phyloP scores from a whole-genome alignment of 2,113 vertebrate species.

The Peucedramus taeniatus region DNA sequence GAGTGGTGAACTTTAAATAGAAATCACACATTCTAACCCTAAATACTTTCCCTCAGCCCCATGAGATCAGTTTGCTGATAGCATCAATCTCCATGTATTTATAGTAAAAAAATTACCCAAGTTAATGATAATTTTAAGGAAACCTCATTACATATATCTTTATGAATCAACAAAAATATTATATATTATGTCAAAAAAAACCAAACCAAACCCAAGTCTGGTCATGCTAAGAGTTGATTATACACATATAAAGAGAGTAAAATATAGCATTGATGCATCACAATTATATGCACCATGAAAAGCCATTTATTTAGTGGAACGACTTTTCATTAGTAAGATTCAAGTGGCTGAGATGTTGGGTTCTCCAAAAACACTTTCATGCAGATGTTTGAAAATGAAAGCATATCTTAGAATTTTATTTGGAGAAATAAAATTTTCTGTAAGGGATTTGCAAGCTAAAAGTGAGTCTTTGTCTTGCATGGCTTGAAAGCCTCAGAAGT shows the following conservation, averaged over 20 bases:
- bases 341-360: neutral
- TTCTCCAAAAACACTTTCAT: neutral
- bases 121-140: neutral
- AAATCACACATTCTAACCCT: neutral
- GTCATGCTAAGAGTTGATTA: neutral
- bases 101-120: neutral
- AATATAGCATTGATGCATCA: neutral
- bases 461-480: accelerated
- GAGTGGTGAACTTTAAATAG: neutral
- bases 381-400: neutral
- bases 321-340: neutral
- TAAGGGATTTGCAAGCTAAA: neutral
- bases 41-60: neutral
- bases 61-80: neutral
- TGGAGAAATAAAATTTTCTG: neutral
- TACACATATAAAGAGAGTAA: neutral
- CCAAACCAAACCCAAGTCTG: neutral
- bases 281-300: neutral
- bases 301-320: neutral
- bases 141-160: neutral
- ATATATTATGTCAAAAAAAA: neutral
- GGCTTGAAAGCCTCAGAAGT: neutral
- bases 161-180: neutral
- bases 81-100: neutral
- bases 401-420: neutral